Conservation (phyloP, 1,140 invertebrate species). For the Cotesia typhae region DNA sequence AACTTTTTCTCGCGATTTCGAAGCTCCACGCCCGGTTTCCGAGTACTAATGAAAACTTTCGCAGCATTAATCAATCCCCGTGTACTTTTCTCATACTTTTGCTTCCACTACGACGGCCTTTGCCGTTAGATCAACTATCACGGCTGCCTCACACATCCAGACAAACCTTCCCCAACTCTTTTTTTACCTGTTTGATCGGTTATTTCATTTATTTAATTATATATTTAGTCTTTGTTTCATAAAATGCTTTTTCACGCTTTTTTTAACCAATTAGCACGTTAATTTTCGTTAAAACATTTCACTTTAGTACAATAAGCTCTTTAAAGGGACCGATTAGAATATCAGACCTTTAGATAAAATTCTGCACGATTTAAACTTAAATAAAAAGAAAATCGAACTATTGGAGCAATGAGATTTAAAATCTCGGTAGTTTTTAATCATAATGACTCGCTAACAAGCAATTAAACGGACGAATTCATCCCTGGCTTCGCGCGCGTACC, state of each 20-base stretch:
- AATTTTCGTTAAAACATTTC: too few species aligned
- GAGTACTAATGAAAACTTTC: slow-evolving; percentile 40
- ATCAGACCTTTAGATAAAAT: too few species aligned
- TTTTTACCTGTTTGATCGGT: not conserved
- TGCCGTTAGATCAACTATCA: too few species aligned
- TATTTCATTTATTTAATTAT: too few species aligned
- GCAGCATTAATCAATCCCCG: slow-evolving; percentile 39
- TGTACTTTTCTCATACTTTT: slow-evolving; percentile 1
- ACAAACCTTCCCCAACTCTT: slow-evolving; percentile 1
- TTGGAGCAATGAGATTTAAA: not conserved
- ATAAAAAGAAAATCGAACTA: too few species aligned
- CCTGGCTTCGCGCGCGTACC: not conserved
- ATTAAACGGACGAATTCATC: slow-evolving; percentile 28
- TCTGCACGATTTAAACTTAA: too few species aligned
- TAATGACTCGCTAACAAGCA: slow-evolving; percentile 26
- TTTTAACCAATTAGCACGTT: too few species aligned
- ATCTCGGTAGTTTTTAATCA: slow-evolving; percentile 7
- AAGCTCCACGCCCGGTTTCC: slow-evolving; percentile 18
- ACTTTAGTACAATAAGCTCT: too few species aligned
- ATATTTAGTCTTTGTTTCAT: too few species aligned
- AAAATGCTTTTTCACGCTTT: too few species aligned
- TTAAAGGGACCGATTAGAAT: too few species aligned
- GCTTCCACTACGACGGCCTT: not conserved
- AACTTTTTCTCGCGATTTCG: slow-evolving; percentile 39
- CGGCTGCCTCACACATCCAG: too few species aligned